Base-by-base conservation (phyloP, 30 jellyfish, hydroid and myxozoan species). In the Aurelia coerulea region DNA sequence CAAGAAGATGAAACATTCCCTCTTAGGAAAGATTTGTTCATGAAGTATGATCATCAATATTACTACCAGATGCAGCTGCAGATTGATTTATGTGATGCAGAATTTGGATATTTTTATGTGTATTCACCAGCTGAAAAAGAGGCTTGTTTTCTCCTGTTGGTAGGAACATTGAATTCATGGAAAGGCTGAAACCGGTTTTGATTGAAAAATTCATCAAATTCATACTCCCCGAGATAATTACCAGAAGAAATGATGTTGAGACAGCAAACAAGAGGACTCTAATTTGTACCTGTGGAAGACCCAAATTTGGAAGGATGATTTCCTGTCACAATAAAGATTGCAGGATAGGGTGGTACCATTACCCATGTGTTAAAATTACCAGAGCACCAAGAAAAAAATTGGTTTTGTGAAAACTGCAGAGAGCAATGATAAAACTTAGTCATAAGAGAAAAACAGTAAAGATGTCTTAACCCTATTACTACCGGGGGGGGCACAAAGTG, bases 221-320 rank as follows among this genome's bases (percentile, higher is more conserved):
- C 79, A 17, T 79, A n/a, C 89, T 79, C 58, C 89, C 89, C 33
- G 80, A 79, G 49, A 41, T 65, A 31, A n/a, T 60, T 58, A 14
- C 79, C 37, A 62, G 84, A 2, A 65, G 52, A 58, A 81, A 33
- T 70, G 88, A 56, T 62, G 64, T n/a, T 60, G 58, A 53, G 54
- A 46, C 56, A 46, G 42, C 49, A 29, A 62, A 64, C 52, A 33
- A 67, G 10, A 81, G 84, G 58, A 51, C 58, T 5, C 32, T 52
- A 15, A 66, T 15, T 65, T 79, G 89, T 62, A 65, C 63, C 46
- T 79, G 89, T 49, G 42, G 49, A 39, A 79, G 89, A 46, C 89
- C 89, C 15, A 78, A 62, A 41, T 79, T 62, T 79, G 89, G 89
- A 62, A 79, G 29, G 54, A 62, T 79, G 89, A 79, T 79, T 35